Percentiles rank a stretch among this genome's conserved stretches.
phyloP scores from a whole-genome alignment of 2,797 vertebrate genomes.

The Sebastes iracundus region DNA sequence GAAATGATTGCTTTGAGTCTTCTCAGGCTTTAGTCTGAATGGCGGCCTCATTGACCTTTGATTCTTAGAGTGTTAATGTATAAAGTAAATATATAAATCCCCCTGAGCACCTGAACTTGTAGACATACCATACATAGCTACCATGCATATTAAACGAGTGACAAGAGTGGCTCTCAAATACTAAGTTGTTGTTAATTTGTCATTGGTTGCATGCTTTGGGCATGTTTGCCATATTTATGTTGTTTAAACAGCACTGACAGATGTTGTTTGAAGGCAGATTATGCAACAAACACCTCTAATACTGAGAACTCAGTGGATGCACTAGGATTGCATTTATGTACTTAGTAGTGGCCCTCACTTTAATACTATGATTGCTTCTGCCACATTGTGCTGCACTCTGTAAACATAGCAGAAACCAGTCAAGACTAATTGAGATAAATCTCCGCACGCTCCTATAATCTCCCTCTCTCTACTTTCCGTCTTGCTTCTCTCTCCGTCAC shows the following conservation, averaged over 20 bases:
- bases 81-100: background rate
- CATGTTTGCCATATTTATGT: background rate
- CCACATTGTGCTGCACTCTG: background rate
- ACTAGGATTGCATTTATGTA: background rate
- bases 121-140: background rate
- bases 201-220: background rate
- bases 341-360: background rate
- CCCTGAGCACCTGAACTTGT: background rate
- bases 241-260: background rate
- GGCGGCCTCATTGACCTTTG: background rate
- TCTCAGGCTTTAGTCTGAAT: background rate
- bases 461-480: background rate
- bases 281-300: constrained; percentile 14
- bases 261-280: constrained; percentile 14
- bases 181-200: background rate
- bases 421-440: constrained; percentile 33
- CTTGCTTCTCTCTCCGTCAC: background rate
- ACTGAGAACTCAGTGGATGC: background rate
- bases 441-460: background rate
- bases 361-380: background rate
- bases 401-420: constrained; percentile 29
- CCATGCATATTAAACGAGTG: background rate
- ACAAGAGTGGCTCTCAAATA: background rate
- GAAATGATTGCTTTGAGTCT: background rate
- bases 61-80: background rate